These are phyloP conservation scores for Acleris laterana DNA, from an alignment of 2,888 invertebrate genomes.

Conservation along the genomic window DNA sequence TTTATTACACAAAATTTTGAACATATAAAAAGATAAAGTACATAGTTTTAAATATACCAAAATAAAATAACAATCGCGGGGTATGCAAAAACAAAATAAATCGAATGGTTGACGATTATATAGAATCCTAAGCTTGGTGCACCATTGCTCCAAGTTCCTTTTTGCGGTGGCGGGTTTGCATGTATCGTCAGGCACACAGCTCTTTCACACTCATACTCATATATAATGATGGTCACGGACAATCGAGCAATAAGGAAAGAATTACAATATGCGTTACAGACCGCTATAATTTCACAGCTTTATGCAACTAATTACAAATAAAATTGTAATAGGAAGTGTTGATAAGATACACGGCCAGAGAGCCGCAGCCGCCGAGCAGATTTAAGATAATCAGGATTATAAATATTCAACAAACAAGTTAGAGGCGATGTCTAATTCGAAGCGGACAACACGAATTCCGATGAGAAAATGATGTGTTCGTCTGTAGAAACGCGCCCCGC, in stretches of 20 bases:
- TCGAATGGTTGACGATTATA: neutral
- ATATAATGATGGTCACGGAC: slow-evolving; percentile 68
- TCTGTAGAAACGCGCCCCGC: slow-evolving; percentile 12
- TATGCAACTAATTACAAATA: slow-evolving; percentile 48
- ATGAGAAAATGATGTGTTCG: slow-evolving; percentile 8
- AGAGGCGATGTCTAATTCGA: slow-evolving; percentile 2
- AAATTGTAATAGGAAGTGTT: slow-evolving; percentile 36
- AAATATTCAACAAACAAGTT: slow-evolving; percentile 7
- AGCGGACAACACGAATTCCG: slow-evolving; percentile 21
- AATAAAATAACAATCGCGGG: neutral
- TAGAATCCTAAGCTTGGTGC: neutral
- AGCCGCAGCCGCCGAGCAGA: neutral
- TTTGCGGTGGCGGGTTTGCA: slow-evolving; percentile 74
- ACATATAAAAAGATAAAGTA: too few species aligned
- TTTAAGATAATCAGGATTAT: neutral
- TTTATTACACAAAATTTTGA: too few species aligned
- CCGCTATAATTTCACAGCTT: slow-evolving; percentile 50
- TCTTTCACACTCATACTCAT: slow-evolving; percentile 64
- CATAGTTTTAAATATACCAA: neutral
- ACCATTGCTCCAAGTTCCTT: slow-evolving; percentile 9
- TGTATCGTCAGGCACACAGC: slow-evolving; percentile 60
- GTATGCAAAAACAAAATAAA: neutral
- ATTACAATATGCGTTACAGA: slow-evolving; percentile 12
- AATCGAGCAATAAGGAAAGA: slow-evolving; percentile 74
- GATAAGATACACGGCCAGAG: neutral